Percentiles rank a stretch among this genome's conserved stretches.
phyloP scores from a whole-genome alignment of 2,113 vertebrate species.

The Epinephelus moara region DNA sequence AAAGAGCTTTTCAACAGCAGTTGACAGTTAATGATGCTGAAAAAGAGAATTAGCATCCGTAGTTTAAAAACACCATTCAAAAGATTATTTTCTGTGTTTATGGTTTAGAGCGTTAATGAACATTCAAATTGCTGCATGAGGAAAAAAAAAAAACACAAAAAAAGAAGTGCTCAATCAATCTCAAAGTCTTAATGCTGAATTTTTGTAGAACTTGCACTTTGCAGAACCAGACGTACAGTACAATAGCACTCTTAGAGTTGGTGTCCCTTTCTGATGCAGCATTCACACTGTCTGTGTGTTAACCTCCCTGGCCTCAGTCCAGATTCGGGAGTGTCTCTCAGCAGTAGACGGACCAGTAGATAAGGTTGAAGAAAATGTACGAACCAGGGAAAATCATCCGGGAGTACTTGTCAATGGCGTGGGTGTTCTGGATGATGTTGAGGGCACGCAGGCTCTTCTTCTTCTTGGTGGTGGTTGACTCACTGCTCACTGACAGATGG shows the following conservation, averaged over 20 bases:
- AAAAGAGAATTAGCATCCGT: slow-evolving; percentile 28
- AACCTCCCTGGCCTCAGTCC: background rate
- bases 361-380: slow-evolving; percentile 97
- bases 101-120: slow-evolving; percentile 16
- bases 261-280: slow-evolving; percentile 4
- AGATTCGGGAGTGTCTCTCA: slow-evolving; percentile 70
- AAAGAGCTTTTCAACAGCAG: slow-evolving; percentile 35
- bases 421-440: slow-evolving; percentile 93
- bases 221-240: slow-evolving; percentile 1
- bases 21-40: slow-evolving; percentile 7
- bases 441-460: slow-evolving; percentile 89
- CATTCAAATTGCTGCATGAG: slow-evolving; percentile 57
- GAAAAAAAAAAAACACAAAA: background rate
- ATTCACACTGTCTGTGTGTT: background rate
- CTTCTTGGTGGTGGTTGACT: slow-evolving; percentile 89
- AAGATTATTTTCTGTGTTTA: background rate
- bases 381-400: slow-evolving; percentile 95
- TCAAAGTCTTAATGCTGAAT: background rate
- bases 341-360: slow-evolving; percentile 98
- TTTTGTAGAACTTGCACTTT: background rate
- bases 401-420: slow-evolving; percentile 96
- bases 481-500: slow-evolving; percentile 90
- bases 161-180: background rate
- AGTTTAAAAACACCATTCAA: slow-evolving; percentile 21
- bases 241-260: background rate